phyloP scores from a whole-genome alignment of 2,888 invertebrate genomes.

The Venusia cambrica region DNA sequence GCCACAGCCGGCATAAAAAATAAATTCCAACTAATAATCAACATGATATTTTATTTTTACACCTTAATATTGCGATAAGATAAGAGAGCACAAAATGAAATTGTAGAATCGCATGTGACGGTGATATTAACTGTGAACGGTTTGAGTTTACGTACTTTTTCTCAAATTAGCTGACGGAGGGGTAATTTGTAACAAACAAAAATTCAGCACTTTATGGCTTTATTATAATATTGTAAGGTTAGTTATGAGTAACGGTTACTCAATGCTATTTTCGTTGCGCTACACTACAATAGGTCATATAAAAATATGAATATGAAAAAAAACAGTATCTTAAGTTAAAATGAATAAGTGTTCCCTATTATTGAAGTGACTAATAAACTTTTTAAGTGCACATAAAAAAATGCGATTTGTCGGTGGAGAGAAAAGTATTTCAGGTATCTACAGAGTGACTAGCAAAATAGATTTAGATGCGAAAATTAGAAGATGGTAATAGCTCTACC shows the following conservation, averaged over 20 bases:
- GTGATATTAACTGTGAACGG: slow-evolving; percentile 71
- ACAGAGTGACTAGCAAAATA: slow-evolving; percentile 10
- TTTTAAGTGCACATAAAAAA: slow-evolving; percentile 3
- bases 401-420: slow-evolving; percentile 12
- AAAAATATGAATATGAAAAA: too few species aligned
- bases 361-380: slow-evolving; percentile 8
- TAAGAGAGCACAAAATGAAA: slow-evolving; percentile 72
- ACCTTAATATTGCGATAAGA: slow-evolving; percentile 70
- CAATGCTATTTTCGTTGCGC: too few species aligned
- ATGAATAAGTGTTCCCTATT: background rate
- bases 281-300: too few species aligned
- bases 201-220: slow-evolving; percentile 40
- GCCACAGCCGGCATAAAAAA: slow-evolving; percentile 43
- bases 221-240: slow-evolving; percentile 18
- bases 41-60: slow-evolving; percentile 65
- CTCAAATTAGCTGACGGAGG: slow-evolving; percentile 52
- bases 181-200: slow-evolving; percentile 51
- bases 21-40: slow-evolving; percentile 47
- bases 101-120: slow-evolving; percentile 76
- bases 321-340: too few species aligned
- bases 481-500: slow-evolving; percentile 4
- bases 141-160: slow-evolving; percentile 66
- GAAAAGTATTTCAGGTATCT: slow-evolving; percentile 15
- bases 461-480: slow-evolving; percentile 12
- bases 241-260: background rate